Percentiles rank a stretch among this genome's conserved stretches.
Conservation (phyloP, 2,113 vertebrate genomes). For the Thymallus thymallus region DNA sequence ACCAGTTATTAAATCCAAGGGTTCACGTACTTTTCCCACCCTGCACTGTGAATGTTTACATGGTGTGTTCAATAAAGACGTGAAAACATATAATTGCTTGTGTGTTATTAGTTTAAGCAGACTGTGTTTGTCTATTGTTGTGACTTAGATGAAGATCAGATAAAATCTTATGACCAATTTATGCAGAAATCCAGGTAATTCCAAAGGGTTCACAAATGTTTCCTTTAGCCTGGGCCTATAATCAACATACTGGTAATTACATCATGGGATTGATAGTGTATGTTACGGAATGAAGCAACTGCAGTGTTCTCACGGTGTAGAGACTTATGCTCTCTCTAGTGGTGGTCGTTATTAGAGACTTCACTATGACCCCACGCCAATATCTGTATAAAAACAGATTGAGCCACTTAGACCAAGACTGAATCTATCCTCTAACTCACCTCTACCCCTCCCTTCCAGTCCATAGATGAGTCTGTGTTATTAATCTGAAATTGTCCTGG, state of each 20-base stretch:
- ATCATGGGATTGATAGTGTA: not conserved
- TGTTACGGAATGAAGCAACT: not conserved
- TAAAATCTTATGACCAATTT: no score
- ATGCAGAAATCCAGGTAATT: no score
- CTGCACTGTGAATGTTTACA: no score
- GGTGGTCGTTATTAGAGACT: not conserved
- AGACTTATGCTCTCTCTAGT: not conserved
- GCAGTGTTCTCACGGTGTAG: not conserved
- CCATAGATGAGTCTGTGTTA: slow-evolving; percentile 18
- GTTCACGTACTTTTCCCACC: no score
- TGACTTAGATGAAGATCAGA: no score
- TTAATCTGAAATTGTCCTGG: slow-evolving; percentile 20
- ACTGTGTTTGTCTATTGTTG: no score
- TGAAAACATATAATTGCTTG: no score
- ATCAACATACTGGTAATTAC: not conserved
- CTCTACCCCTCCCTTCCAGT: not conserved
- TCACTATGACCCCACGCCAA: not conserved
- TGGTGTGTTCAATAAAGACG: no score
- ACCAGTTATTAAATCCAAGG: no score
- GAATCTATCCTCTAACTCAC: not conserved
- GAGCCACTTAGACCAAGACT: not conserved
- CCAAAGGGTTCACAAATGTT: no score
- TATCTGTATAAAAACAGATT: not conserved
- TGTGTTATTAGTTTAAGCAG: no score
- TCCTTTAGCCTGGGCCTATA: not conserved